Evolutionary conservation across 1,140 invertebrate genomes (phyloP), one percentile per base, ranked within the genome.

Genomic region (Euura lappo): DNA sequence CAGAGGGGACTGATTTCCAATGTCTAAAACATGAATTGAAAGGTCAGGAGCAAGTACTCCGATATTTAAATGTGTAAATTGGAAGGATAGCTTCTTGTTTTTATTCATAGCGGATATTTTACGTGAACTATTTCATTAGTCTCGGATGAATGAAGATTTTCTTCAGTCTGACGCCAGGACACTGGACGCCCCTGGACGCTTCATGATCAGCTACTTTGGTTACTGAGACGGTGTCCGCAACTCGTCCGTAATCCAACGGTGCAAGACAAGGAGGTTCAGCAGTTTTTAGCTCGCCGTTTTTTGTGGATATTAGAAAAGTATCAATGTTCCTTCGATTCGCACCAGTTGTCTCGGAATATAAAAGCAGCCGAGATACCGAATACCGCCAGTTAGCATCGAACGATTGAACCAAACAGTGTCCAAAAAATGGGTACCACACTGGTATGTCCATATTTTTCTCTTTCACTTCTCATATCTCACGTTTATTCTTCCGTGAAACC

Each of bases 291-390:
- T 85, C 74, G 11, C 70, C 78, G 77, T 86, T 28, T 87, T 87
- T 88, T 88, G 78, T 83, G 45, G 76, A 74, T 80, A 84, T 84
- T 86, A 87, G 85, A 83, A 88, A 88, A 87, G 85, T 80, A 74
- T 79, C 81, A 79, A 28, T 80, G 79, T 84, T 86, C 81, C 78
- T 70, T 79, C 78, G 85, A 82, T 76, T 84, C 80, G 85, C 85
- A 86, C 84, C 86, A 79, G 73, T 86, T 81, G 84, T 78, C 81
- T 66, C 74, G 71, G 83, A 86, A 86, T 88, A 88, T 88, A 88
- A 87, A 88, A 87, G 86, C 84, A 77, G 74, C 76, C 45, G 72
- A 71, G 79, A 78, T 77, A 72, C 75, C 74, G 75, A 71, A 77
- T 75, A 76, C 75, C 71, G 77, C 68, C 83, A 88, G 86, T 87